Evolutionary conservation across 2,888 invertebrate genomes (phyloP).

Genomic region (Eurois occulta): DNA sequence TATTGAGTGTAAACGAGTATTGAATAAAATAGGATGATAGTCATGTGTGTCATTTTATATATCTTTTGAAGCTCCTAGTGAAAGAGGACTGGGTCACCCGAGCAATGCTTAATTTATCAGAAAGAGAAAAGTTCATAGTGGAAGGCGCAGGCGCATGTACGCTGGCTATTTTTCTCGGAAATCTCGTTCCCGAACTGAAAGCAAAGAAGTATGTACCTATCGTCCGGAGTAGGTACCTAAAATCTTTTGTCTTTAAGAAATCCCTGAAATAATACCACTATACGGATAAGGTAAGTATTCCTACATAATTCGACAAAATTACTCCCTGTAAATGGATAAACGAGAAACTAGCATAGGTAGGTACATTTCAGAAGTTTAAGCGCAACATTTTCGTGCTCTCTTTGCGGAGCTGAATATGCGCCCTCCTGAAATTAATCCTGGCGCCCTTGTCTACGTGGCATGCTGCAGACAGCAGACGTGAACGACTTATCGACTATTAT

Average conservation of each 20-base stretch:
- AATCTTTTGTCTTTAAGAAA: neutral
- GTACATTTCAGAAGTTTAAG: neutral
- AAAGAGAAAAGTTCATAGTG: slow-evolving; percentile 95
- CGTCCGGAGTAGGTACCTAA: neutral
- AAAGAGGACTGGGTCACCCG: slow-evolving; percentile 95
- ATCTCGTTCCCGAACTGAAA: slow-evolving; percentile 94
- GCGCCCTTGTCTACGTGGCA: neutral
- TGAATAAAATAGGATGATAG: neutral
- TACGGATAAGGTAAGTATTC: neutral
- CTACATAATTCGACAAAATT: neutral
- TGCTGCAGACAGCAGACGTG: neutral
- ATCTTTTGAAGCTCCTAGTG: slow-evolving; percentile 91
- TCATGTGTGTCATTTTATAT: neutral
- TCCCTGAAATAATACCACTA: neutral
- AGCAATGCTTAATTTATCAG: slow-evolving; percentile 94
- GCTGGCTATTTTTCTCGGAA: slow-evolving; percentile 95
- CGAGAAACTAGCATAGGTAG: neutral
- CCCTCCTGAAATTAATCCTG: neutral
- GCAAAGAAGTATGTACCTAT: slow-evolving; percentile 92
- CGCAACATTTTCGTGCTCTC: neutral
- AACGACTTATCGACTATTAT: neutral
- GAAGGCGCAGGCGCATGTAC: slow-evolving; percentile 97
- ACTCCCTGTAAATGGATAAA: neutral
- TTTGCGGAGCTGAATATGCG: neutral
- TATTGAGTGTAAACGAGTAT: neutral